Percentiles rank a stretch among this genome's conserved stretches.
Conservation (phyloP, 2,113 vertebrate genomes). For the Coreoperca whiteheadi region DNA sequence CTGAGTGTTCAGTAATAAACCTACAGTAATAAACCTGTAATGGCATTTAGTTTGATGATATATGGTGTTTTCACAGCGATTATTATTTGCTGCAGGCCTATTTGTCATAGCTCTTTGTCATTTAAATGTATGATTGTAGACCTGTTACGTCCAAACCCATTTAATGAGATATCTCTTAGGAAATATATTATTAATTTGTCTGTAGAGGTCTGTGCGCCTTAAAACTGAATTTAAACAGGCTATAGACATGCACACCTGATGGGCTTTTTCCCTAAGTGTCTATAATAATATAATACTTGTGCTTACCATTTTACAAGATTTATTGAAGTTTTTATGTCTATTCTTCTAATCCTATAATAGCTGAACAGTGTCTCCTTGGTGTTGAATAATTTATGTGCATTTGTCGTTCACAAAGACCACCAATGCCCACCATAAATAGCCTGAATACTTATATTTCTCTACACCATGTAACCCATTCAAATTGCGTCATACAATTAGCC, state of each 20-base stretch:
- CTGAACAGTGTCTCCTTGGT: background rate
- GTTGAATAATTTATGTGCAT: background rate
- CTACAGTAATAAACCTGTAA: constrained; percentile 26
- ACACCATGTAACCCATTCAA: background rate
- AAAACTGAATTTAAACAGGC: background rate
- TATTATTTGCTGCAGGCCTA: background rate
- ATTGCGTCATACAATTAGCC: constrained; percentile 49
- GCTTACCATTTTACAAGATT: background rate
- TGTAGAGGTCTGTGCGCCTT: background rate
- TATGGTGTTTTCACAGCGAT: background rate
- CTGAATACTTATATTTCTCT: background rate
- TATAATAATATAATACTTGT: background rate
- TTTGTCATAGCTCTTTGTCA: constrained; percentile 19
- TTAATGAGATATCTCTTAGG: background rate
- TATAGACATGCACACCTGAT: background rate
- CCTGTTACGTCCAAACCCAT: background rate
- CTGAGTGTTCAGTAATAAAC: constrained; percentile 32
- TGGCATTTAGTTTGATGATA: constrained; percentile 29
- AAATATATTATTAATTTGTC: background rate
- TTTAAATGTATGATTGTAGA: background rate
- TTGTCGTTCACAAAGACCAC: background rate
- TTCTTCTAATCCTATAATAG: background rate
- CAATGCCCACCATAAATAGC: background rate
- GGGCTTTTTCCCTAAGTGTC: background rate
- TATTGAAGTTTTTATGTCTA: background rate